Evolutionary conservation across 2,113 vertebrate genomes (phyloP).

Genomic region (Morone chrysops): DNA sequence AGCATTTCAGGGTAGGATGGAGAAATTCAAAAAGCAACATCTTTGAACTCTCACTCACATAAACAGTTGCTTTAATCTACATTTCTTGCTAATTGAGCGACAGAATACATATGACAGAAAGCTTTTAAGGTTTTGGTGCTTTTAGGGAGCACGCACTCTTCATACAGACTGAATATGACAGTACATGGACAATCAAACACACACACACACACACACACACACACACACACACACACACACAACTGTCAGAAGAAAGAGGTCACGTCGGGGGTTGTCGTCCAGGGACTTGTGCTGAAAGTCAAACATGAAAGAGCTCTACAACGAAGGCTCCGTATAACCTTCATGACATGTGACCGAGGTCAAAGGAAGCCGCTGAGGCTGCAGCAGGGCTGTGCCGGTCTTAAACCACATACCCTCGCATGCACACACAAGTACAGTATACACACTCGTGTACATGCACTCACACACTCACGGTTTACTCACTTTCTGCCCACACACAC

Average conservation of each 20-base stretch:
- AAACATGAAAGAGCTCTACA: slow-evolving; percentile 76
- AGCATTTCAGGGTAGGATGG: neutral
- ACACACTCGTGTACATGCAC: neutral
- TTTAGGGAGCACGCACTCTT: slow-evolving; percentile 6
- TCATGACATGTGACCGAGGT: slow-evolving; percentile 62
- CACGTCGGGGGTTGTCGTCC: slow-evolving; percentile 49
- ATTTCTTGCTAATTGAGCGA: neutral
- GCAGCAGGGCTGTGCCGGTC: slow-evolving; percentile 14
- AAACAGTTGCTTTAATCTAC: neutral
- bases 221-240: slow-evolving; percentile 7
- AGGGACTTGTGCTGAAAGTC: slow-evolving; percentile 70
- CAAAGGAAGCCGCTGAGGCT: slow-evolving; percentile 46
- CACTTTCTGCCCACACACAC: neutral
- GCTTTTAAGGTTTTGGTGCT: slow-evolving; percentile 24
- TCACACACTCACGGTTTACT: neutral
- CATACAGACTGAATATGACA: slow-evolving; percentile 30
- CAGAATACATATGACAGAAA: neutral
- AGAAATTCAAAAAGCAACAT: neutral
- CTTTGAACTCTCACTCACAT: neutral
- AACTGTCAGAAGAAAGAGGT: slow-evolving; percentile 54
- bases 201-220: slow-evolving; percentile 10
- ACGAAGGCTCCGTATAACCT: slow-evolving; percentile 23
- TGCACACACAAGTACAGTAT: slow-evolving; percentile 11
- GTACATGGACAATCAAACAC: slow-evolving; percentile 40
- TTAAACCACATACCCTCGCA: neutral